These are phyloP conservation scores for Xerus rutilus DNA, from an alignment of 2,797 vertebrate genomes.

Conservation along the genomic window DNA sequence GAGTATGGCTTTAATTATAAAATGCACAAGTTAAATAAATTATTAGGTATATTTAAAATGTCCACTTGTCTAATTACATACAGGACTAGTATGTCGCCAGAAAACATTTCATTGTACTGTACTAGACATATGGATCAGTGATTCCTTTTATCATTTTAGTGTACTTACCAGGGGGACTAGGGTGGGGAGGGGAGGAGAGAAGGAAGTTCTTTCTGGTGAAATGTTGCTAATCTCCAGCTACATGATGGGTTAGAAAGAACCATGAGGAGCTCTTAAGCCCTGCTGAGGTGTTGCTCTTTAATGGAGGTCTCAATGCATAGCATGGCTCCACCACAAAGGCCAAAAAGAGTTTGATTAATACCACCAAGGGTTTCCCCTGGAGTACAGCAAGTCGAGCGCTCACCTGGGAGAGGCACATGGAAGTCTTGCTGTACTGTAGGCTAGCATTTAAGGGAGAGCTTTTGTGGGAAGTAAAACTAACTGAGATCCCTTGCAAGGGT, in stretches of 20 bases:
- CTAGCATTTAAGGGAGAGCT: not conserved
- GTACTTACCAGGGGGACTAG: not conserved
- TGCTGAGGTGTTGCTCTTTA: not conserved
- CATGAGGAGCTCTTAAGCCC: not conserved
- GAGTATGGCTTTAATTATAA: slow-evolving; percentile 78
- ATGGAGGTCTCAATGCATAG: not conserved
- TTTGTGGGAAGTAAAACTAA: not conserved
- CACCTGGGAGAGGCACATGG: slow-evolving; percentile 10
- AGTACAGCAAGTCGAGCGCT: not conserved
- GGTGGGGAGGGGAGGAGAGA: not conserved
- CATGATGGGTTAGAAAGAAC: not conserved
- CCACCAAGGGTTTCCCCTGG: not conserved
- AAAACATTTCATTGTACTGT: slow-evolving; percentile 51
- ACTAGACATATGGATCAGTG: slow-evolving; percentile 48
- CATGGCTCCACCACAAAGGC: not conserved
- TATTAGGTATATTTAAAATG: slow-evolving; percentile 53
- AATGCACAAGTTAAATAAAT: slow-evolving; percentile 63
- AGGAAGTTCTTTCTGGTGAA: slow-evolving; percentile 15
- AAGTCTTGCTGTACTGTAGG: not conserved
- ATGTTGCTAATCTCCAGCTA: slow-evolving; percentile 32
- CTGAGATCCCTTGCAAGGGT: not conserved
- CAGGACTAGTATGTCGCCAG: slow-evolving; percentile 32
- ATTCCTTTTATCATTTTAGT: slow-evolving; percentile 68
- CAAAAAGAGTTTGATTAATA: slow-evolving; percentile 27
- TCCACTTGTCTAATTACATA: slow-evolving; percentile 53